A percentile compares a stretch with the other conserved stretches of the same genome.
Conservation (phyloP, 2,113 vertebrate genomes). For the Formicarius rufipectus region DNA sequence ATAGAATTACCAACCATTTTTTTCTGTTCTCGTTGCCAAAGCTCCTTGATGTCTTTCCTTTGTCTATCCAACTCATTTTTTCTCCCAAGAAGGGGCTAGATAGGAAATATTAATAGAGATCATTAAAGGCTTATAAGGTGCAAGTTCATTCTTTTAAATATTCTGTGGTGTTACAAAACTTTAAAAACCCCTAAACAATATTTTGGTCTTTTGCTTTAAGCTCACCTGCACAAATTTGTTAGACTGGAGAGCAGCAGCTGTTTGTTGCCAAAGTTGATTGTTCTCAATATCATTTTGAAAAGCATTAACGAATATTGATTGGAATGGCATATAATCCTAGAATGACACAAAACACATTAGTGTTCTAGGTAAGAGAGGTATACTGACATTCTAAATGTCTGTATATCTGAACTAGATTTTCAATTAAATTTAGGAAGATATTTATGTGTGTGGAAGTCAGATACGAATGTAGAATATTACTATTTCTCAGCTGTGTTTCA, state of each 20-base stretch:
- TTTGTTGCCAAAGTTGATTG: conserved; percentile 88
- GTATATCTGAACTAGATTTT: not conserved
- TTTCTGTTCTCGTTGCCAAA: conserved; percentile 95
- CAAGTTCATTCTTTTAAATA: not conserved
- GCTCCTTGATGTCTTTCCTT: conserved; percentile 95
- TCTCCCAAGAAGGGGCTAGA: conserved; percentile 88
- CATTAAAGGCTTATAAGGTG: not conserved
- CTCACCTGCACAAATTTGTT: conserved; percentile 97
- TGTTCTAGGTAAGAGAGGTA: not conserved
- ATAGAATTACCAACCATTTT: conserved; percentile 85
- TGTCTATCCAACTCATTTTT: conserved; percentile 95
- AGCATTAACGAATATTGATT: conserved; percentile 86
- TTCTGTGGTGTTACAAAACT: not conserved
- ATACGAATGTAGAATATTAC: not conserved
- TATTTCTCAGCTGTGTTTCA: not conserved
- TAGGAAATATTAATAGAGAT: conserved; percentile 9
- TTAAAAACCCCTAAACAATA: not conserved
- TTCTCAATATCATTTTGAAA: conserved; percentile 91
- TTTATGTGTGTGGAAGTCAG: not conserved
- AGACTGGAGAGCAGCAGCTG: conserved; percentile 86
- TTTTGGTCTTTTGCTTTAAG: not conserved
- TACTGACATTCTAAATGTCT: not conserved
- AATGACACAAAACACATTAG: conserved; percentile 30
- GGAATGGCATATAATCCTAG: conserved; percentile 95
- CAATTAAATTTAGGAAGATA: not conserved